Percentiles rank a stretch among this genome's conserved stretches.
Conservation (phyloP, 1,140 invertebrate genomes). For the Platyura marginata region DNA sequence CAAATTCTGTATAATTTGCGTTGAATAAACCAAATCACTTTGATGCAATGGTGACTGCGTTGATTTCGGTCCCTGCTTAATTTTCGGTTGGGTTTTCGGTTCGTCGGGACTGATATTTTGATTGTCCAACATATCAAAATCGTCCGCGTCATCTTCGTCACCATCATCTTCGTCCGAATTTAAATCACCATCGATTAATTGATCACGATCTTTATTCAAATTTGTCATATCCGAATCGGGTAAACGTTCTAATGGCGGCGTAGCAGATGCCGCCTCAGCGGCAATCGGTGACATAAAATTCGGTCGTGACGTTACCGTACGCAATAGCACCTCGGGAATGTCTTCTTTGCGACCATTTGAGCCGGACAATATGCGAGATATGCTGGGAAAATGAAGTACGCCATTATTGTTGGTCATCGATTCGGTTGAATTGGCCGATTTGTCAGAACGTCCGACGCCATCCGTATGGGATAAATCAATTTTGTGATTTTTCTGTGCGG, state of each 20-base stretch:
- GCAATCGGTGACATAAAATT: background rate
- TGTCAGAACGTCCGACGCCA: slow-evolving; percentile 9
- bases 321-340: slow-evolving; percentile 48
- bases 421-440: background rate
- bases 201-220: slow-evolving; percentile 17
- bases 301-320: slow-evolving; percentile 40
- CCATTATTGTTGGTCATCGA: slow-evolving; percentile 7
- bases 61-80: slow-evolving; percentile 8
- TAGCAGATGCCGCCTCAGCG: background rate
- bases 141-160: slow-evolving; percentile 1
- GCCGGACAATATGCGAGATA: slow-evolving; percentile 59
- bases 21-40: slow-evolving; percentile 11
- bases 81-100: slow-evolving; percentile 1
- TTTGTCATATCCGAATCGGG: slow-evolving; percentile 4
- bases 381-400: slow-evolving; percentile 47
- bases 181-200: slow-evolving; percentile 6
- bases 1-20: slow-evolving; percentile 29
- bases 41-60: slow-evolving; percentile 5
- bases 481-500: slow-evolving; percentile 31
- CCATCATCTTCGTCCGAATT: background rate
- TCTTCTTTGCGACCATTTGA: slow-evolving; percentile 63
- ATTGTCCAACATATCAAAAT: background rate
- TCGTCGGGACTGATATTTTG: background rate
- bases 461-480: slow-evolving; percentile 7
- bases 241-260: background rate